Evolutionary conservation across 1,140 invertebrate genomes (phyloP), one percentile per base, ranked within the genome.

Genomic region (Drosophila saltans): DNA sequence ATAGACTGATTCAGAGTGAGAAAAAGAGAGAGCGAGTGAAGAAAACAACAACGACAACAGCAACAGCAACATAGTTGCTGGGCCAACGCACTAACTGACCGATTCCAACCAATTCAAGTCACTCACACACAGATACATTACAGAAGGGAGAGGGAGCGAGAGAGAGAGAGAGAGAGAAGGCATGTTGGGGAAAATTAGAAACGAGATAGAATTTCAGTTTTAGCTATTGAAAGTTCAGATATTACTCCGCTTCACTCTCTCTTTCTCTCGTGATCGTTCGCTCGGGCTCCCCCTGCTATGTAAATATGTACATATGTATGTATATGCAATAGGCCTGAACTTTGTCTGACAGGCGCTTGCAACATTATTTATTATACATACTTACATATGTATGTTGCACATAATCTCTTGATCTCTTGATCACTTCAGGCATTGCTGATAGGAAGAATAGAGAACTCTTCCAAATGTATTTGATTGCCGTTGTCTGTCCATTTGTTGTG

Each of bases 51-150:
- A 36, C 33, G 6, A 36, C 3, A 36, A 36, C 33, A 36, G 6
- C 33, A 36, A 36, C 33, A 36, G 33, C 6, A 36, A 36, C 33
- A 36, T 41, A 55, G 40, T 66, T 41, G 58, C 55, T 83, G 77
- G 65, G 80, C 76, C 66, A 76, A 80, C 81, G 80, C 80, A 79
- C 68, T 55, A 60, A 73, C 40, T 66, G 58, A 75, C 71, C 72
- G 63, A 69, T 62, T 36, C 33, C 33, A 36, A 36, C 33, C 33
- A 36, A 36, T 36, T 36, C 33, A 36, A 36, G 4, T 36, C 33
- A 36, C 33, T 4, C 33, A 7, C 6, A 36, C 6, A 16, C 16
- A 16, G 16, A 16, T 16, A 16, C n/a, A 16, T n/a, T 36, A 5
- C 24, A 7, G 33, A 28, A 33, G 10, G 24, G 64, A 28, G 21